Conservation (phyloP, 2,888 invertebrate genomes). For the Drosophila yooni region DNA sequence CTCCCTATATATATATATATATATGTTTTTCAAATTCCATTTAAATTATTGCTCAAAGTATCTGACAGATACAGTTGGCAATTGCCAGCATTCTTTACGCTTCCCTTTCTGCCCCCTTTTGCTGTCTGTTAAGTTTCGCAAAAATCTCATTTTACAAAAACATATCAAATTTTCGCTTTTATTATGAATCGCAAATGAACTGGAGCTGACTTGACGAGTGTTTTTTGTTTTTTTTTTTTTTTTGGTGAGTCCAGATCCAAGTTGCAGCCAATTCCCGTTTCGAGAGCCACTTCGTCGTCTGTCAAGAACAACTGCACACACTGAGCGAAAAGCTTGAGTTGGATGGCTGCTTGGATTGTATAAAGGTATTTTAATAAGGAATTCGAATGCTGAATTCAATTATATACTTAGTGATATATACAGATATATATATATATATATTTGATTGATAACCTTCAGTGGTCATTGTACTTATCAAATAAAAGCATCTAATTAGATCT, state of each 20-base stretch:
- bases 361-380: not conserved
- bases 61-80: conserved; percentile 70
- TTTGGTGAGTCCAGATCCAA: conserved; percentile 29
- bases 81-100: conserved; percentile 30
- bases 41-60: conserved; percentile 64
- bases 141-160: conserved; percentile 80
- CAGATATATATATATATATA: no score
- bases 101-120: conserved; percentile 1
- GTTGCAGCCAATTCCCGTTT: conserved; percentile 33
- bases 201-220: conserved; percentile 42
- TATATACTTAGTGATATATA: not conserved
- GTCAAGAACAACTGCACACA: conserved; percentile 15
- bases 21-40: conserved; percentile 36
- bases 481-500: no score
- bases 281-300: conserved; percentile 32
- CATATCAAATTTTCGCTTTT: conserved; percentile 76
- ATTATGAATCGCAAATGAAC: conserved; percentile 75
- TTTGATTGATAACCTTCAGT: no score
- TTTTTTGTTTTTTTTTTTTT: not conserved
- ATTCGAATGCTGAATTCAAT: not conserved
- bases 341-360: no score
- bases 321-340: conserved; percentile 16
- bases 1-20: not conserved
- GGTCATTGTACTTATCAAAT: no score
- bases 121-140: conserved; percentile 55